Evolutionary conservation across 2,888 invertebrate genomes (phyloP).

Genomic region (Dicyrtomina minuta): DNA sequence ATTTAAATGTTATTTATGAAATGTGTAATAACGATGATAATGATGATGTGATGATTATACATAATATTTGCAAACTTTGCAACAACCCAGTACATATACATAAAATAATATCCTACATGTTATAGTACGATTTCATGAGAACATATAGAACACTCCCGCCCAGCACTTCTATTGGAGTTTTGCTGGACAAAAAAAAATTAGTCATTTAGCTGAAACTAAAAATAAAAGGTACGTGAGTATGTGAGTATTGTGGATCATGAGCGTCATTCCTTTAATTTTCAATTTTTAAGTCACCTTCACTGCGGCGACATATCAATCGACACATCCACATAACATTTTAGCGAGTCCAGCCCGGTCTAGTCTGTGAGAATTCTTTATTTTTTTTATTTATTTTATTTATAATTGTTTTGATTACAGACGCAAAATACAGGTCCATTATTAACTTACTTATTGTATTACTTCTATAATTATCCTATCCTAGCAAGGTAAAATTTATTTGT

Average conservation of each 20-base stretch:
- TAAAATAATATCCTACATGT: not conserved
- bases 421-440: too few relatives aligned
- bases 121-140: not conserved
- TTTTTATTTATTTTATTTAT: not conserved
- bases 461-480: too few relatives aligned
- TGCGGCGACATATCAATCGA: too few relatives aligned
- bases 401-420: too few relatives aligned
- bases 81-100: not conserved
- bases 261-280: not conserved
- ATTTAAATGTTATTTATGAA: not conserved
- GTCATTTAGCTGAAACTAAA: constrained; percentile 23
- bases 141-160: not conserved
- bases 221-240: not conserved
- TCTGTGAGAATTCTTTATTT: not conserved
- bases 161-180: not conserved
- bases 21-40: constrained; percentile 4
- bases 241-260: too few relatives aligned
- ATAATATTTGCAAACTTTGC: not conserved
- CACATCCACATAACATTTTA: too few relatives aligned
- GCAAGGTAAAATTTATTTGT: too few relatives aligned
- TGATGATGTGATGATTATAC: not conserved
- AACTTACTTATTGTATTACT: too few relatives aligned
- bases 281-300: not conserved
- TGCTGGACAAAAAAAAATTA: constrained; percentile 5
- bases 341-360: too few relatives aligned